phyloP scores from a whole-genome alignment of 2,113 vertebrate genomes.

The Cathartes aura region DNA sequence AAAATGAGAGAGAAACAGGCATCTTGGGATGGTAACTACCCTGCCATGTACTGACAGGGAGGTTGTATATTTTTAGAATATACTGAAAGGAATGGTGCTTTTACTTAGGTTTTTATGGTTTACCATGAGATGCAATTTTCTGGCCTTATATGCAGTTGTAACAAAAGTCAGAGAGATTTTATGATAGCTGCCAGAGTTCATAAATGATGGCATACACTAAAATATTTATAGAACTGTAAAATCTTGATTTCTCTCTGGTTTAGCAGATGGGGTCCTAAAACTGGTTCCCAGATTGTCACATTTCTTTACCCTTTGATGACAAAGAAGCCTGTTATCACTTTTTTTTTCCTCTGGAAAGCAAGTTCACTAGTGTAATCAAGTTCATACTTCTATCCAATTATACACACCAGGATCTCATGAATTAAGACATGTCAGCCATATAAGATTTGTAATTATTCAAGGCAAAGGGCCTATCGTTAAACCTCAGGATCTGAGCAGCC shows the following conservation, averaged over 20 bases:
- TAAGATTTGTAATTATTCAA: constrained; percentile 52
- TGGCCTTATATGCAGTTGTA: constrained; percentile 88
- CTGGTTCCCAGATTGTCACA: constrained; percentile 83
- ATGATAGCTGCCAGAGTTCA: constrained; percentile 89
- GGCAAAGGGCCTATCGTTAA: background rate
- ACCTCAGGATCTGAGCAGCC: background rate
- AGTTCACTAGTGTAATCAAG: constrained; percentile 75
- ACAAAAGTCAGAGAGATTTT: constrained; percentile 89
- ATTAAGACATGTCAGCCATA: constrained; percentile 51
- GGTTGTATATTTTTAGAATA: constrained; percentile 88
- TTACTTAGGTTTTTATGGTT: constrained; percentile 90
- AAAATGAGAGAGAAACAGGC: constrained; percentile 76
- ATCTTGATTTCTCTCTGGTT: constrained; percentile 89
- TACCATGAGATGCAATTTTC: constrained; percentile 90
- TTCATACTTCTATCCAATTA: constrained; percentile 71
- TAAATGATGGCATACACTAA: constrained; percentile 90
- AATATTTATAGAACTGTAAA: constrained; percentile 93
- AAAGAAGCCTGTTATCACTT: constrained; percentile 77
- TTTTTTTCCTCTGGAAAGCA: constrained; percentile 61
- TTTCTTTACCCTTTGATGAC: constrained; percentile 84
- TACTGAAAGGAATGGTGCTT: constrained; percentile 87
- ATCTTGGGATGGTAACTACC: constrained; percentile 79
- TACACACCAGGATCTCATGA: constrained; percentile 45
- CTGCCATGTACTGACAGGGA: constrained; percentile 80
- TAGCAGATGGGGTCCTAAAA: constrained; percentile 86